A percentile compares a stretch with the other conserved stretches of the same genome.
Evolutionary conservation across 2,888 invertebrate genomes (phyloP).

Genomic region (Hydraecia micacea): DNA sequence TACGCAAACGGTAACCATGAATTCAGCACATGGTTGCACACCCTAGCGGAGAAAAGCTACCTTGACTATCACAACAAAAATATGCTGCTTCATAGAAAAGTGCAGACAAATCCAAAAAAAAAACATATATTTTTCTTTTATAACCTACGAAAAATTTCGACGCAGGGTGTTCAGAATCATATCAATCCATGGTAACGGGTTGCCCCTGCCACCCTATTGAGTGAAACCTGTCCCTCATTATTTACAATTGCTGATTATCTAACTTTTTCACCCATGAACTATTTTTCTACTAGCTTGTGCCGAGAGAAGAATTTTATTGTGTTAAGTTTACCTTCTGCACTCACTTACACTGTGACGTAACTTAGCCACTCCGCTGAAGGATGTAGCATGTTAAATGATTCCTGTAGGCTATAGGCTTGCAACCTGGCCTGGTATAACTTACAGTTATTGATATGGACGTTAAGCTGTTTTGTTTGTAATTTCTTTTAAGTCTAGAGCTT

Average conservation of each 20-base stretch:
- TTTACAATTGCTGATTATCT: not conserved
- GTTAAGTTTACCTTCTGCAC: not conserved
- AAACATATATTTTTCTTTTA: no score
- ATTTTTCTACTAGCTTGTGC: not conserved
- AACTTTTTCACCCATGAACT: not conserved
- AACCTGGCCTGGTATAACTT: conserved; percentile 26
- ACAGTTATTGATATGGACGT: conserved; percentile 28
- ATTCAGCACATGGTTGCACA: no score
- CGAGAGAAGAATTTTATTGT: not conserved
- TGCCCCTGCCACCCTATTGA: no score
- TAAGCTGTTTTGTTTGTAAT: conserved; percentile 9
- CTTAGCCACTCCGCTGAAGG: conserved; percentile 13
- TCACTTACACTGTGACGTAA: not conserved
- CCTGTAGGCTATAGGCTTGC: conserved; percentile 37
- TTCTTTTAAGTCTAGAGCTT: not conserved
- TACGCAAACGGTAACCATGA: no score
- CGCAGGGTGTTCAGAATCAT: no score
- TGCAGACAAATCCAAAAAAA: no score
- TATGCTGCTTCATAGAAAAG: no score
- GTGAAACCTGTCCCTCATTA: not conserved
- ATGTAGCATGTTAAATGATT: conserved; percentile 38
- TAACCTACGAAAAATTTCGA: no score
- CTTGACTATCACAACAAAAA: no score
- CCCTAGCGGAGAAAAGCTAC: no score
- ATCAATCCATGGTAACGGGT: no score